Evolutionary conservation across 2,888 invertebrate genomes (phyloP).

Genomic region (Erynnis tages): DNA sequence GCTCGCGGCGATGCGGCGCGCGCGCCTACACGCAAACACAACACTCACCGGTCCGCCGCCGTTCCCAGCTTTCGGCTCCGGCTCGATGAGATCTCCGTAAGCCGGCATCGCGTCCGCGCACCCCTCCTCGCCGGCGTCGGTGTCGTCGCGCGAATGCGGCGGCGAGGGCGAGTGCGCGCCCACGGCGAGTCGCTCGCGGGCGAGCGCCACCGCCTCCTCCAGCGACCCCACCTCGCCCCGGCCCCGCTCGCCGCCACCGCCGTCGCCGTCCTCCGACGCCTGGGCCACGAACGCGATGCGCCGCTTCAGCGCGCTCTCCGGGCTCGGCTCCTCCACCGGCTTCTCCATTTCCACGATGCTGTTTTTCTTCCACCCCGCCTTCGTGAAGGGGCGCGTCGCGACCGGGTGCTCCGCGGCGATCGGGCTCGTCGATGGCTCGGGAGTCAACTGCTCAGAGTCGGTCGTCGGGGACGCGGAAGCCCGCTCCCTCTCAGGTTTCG

Average conservation of each 20-base stretch:
- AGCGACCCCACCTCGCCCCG: constrained; percentile 69
- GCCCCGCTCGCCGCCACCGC: constrained; percentile 64
- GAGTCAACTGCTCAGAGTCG: constrained; percentile 20
- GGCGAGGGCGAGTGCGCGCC: constrained; percentile 56
- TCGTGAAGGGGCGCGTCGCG: constrained; percentile 77
- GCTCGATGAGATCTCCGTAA: constrained; percentile 78
- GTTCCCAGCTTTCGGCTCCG: constrained; percentile 55
- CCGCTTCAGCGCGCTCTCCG: constrained; percentile 69
- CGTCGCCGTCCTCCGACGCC: constrained; percentile 77
- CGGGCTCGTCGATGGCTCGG: constrained; percentile 45
- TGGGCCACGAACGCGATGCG: constrained; percentile 80
- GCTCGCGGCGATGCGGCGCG: too few relatives aligned
- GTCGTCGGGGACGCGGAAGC: constrained; percentile 35
- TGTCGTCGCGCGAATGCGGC: constrained; percentile 61
- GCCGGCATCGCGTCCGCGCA: constrained; percentile 74
- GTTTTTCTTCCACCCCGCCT: constrained; percentile 76
- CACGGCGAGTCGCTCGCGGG: constrained; percentile 70
- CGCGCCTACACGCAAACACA: constrained; percentile 44
- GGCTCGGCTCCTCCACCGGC: constrained; percentile 69
- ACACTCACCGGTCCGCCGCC: constrained; percentile 62
- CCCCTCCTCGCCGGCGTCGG: constrained; percentile 73
- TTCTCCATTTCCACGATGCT: constrained; percentile 65
- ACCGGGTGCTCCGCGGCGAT: constrained; percentile 73
- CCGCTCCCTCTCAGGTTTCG: constrained; percentile 33
- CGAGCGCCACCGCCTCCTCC: constrained; percentile 78